Conservation (phyloP, 2,797 vertebrate species). For the Myiothlypis coronata region DNA sequence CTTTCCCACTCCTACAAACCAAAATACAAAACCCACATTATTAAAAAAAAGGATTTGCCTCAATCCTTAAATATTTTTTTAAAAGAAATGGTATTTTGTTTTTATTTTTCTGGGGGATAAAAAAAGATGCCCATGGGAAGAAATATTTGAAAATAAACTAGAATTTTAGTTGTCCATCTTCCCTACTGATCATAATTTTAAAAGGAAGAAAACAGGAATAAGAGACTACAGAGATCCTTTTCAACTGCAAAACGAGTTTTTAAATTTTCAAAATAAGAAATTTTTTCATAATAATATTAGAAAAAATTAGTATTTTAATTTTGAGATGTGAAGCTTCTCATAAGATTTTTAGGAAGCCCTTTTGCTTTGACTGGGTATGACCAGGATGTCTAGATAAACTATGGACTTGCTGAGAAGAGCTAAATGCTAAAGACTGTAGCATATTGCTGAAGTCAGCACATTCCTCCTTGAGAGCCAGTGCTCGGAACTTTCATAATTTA, state of each 20-base stretch:
- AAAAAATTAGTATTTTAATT: background rate
- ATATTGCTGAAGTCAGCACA: background rate
- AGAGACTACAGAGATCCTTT: background rate
- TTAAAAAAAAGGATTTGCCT: background rate
- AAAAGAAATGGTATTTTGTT: background rate
- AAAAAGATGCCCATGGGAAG: rapidly evolving
- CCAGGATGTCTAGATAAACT: background rate
- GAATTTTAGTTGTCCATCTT: background rate
- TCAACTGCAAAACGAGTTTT: background rate
- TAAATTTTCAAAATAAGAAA: background rate
- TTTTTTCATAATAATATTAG: background rate
- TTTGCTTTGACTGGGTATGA: background rate
- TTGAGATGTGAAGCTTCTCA: background rate
- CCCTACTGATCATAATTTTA: background rate
- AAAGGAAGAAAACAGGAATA: background rate
- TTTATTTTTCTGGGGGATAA: background rate
- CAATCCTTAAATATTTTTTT: background rate
- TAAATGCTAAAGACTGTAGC: background rate
- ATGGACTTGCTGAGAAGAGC: background rate
- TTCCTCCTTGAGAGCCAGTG: background rate
- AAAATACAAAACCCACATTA: background rate
- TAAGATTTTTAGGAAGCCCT: background rate
- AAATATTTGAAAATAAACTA: background rate
- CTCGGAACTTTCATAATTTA: background rate
- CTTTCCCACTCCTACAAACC: background rate